Evolutionary conservation across 2,888 invertebrate species (phyloP).

Genomic region (Cataglyphis cursor): DNA sequence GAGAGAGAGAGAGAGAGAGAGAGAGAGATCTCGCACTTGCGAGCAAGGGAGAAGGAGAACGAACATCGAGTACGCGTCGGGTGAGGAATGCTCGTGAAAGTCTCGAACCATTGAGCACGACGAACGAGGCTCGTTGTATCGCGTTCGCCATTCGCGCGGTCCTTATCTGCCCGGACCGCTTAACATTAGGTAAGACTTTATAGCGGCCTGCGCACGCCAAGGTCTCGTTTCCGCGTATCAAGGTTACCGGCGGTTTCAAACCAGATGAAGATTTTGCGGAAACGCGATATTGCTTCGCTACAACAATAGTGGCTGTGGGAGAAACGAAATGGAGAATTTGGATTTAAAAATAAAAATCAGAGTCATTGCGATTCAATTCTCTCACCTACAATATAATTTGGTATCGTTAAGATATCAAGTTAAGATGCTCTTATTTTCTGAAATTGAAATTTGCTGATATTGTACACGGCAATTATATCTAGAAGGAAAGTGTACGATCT

Average conservation of each 20-base stretch:
- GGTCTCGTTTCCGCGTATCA: conserved; percentile 63
- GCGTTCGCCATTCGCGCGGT: conserved; percentile 55
- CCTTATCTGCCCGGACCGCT: conserved; percentile 59
- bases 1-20: conserved; percentile 8
- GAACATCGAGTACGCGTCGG: conserved; percentile 38
- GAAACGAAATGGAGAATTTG: not conserved
- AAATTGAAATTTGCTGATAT: not conserved
- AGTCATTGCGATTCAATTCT: not conserved
- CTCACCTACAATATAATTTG: not conserved
- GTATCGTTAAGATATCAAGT: not conserved
- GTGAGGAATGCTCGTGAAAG: conserved; percentile 69
- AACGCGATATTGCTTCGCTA: conserved; percentile 10
- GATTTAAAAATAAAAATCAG: not conserved
- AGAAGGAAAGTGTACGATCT: not conserved
- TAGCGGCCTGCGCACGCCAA: conserved; percentile 58
- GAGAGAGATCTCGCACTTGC: not conserved
- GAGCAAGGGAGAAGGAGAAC: conserved; percentile 31
- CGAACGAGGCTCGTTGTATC: conserved; percentile 59
- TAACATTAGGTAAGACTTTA: conserved; percentile 65
- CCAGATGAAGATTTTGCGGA: conserved; percentile 33
- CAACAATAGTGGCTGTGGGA: not conserved
- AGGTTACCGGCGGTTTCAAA: conserved; percentile 53
- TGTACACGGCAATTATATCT: not conserved
- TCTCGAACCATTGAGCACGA: conserved; percentile 67
- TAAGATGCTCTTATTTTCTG: too few species aligned